Percentiles rank a stretch among this genome's conserved stretches.
Conservation (phyloP, 2,113 vertebrate species). For the Aegotheles bennettii region DNA sequence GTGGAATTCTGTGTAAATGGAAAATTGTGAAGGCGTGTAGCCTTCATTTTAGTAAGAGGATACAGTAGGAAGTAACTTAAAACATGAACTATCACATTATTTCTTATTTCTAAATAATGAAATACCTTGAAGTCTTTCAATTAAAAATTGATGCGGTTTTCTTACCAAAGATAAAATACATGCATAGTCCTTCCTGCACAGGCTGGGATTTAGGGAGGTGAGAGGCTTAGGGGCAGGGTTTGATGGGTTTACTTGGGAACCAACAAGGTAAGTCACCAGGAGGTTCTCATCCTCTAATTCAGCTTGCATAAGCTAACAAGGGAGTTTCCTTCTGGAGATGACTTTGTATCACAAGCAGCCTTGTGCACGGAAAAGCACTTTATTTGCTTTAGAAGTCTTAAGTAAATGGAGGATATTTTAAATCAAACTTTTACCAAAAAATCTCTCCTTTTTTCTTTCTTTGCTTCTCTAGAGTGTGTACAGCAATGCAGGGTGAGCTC, state of each 20-base stretch:
- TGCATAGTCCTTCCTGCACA: not conserved
- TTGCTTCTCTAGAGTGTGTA: not conserved
- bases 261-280: not conserved
- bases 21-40: conserved; percentile 71
- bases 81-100: not conserved
- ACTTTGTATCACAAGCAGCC: not conserved
- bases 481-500: not conserved
- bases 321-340: not conserved
- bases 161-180: not conserved
- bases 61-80: conserved; percentile 14
- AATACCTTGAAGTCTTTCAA: not conserved
- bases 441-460: not conserved
- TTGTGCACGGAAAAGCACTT: not conserved
- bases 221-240: not conserved
- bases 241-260: not conserved
- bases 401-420: not conserved
- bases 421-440: not conserved
- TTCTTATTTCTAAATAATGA: not conserved
- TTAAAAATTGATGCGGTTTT: not conserved
- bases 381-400: not conserved
- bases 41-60: conserved; percentile 19
- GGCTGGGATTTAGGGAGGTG: not conserved
- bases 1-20: conserved; percentile 75
- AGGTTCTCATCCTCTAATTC: not conserved
- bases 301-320: not conserved